Conservation (phyloP, 1,140 invertebrate genomes). For the Philotrypesis tridentata region DNA sequence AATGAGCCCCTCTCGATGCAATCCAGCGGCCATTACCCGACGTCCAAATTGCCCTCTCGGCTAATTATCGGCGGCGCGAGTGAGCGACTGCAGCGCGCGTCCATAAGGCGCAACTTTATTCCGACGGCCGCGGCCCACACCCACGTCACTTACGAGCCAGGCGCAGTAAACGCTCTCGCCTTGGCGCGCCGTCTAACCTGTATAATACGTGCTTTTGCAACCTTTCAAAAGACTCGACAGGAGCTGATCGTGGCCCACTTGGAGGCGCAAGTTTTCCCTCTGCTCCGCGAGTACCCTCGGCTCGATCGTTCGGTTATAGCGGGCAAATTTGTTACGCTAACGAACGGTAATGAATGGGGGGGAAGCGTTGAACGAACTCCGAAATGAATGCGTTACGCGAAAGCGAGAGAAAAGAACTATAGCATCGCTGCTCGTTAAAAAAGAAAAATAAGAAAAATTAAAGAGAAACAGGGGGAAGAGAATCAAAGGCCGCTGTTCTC, state of each 20-base stretch:
- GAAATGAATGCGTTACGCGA: too few species aligned
- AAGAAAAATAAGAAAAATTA: too few species aligned
- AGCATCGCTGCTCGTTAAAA: too few species aligned
- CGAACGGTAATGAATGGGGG: too few species aligned
- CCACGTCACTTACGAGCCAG: neutral
- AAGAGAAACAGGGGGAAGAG: too few species aligned
- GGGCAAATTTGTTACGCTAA: too few species aligned
- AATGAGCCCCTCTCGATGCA: neutral
- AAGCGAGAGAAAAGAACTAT: too few species aligned
- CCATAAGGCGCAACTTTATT: constrained; percentile 5
- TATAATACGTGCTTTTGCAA: neutral
- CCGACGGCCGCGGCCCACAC: neutral
- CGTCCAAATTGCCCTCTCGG: constrained; percentile 12
- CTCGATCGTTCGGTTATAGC: too few species aligned
- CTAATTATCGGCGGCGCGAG: neutral
- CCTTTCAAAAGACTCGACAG: neutral
- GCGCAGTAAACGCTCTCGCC: neutral
- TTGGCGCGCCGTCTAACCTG: neutral
- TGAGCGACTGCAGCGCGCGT: neutral
- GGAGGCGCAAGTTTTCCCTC: neutral
- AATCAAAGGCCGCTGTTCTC: too few species aligned
- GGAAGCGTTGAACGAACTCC: too few species aligned
- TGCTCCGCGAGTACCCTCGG: neutral
- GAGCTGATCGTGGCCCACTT: neutral
- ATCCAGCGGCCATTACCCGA: neutral